Percentiles rank a stretch among this genome's conserved stretches.
These are phyloP conservation scores for Sphaeramia orbicularis DNA, from an alignment of 2,797 vertebrate genomes.

Conservation along the genomic window DNA sequence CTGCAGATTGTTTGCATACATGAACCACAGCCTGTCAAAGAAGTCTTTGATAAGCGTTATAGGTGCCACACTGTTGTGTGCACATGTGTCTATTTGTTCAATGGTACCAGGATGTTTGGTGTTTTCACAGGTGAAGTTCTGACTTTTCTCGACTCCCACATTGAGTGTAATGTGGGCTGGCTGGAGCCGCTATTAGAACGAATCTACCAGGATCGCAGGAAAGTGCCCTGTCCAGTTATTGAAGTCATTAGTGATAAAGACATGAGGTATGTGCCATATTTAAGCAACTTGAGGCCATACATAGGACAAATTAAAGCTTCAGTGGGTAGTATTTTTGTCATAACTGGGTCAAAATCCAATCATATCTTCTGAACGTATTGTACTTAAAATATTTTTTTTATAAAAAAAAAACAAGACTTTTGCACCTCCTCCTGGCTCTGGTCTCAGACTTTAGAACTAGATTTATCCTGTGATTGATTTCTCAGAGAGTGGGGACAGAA, in stretches of 20 bases:
- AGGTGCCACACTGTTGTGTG: background rate
- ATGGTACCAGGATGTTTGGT: constrained; percentile 48
- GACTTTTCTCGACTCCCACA: constrained; percentile 96
- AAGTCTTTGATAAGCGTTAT: background rate
- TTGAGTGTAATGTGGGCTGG: constrained; percentile 98
- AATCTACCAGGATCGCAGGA: constrained; percentile 87
- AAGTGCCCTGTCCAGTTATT: constrained; percentile 96
- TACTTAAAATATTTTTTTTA: no score
- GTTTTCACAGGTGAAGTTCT: constrained; percentile 89
- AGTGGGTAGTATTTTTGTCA: no score
- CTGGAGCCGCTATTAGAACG: constrained; percentile 95
- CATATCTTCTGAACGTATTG: no score
- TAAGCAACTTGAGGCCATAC: background rate
- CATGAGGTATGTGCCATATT: constrained; percentile 89
- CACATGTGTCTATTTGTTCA: constrained; percentile 26
- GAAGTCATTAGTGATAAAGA: constrained; percentile 98
- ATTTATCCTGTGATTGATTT: no score
- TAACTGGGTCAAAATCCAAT: no score
- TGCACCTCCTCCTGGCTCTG: no score
- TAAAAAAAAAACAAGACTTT: no score
- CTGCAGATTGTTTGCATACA: background rate
- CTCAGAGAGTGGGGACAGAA: no score
- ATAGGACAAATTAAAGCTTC: background rate
- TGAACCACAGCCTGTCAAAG: background rate
- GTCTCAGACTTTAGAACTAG: no score